Conservation (phyloP, 2,888 invertebrate species). For the Caenorhabditis auriculariae region DNA sequence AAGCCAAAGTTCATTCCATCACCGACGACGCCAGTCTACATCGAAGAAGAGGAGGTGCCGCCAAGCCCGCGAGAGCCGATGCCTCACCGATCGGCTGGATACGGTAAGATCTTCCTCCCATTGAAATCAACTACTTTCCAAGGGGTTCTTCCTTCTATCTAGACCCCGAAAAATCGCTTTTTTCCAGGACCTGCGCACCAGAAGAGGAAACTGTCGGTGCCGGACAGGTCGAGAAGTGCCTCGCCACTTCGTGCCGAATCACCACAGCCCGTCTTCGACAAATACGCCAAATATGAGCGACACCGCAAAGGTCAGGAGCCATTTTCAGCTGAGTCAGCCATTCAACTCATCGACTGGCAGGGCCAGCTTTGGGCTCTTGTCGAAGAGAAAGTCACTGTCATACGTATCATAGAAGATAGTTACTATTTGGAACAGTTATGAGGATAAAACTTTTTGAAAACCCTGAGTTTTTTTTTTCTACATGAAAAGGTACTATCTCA, state of each 20-base stretch:
- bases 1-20: conserved; percentile 32
- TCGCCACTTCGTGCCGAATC: conserved; percentile 39
- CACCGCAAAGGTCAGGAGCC: conserved; percentile 38
- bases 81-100: conserved; percentile 56
- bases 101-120: conserved; percentile 32
- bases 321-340: conserved; percentile 18
- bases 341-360: conserved; percentile 24
- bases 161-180: background rate
- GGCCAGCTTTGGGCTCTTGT: conserved; percentile 35
- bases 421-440: conserved; percentile 26
- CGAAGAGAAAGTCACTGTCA: conserved; percentile 41
- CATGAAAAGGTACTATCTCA: background rate
- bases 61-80: conserved; percentile 54
- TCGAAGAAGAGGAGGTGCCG: conserved; percentile 45
- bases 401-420: conserved; percentile 41
- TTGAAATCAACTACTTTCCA: background rate
- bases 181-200: conserved; percentile 50
- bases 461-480: background rate
- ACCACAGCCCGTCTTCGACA: conserved; percentile 43
- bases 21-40: conserved; percentile 39
- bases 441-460: too few relatives aligned
- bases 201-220: conserved; percentile 51
- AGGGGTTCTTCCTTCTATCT: background rate
- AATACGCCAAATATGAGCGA: conserved; percentile 47
- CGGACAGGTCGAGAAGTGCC: conserved; percentile 50